Conservation (phyloP, 2,113 vertebrate species). For the Conger conger region DNA sequence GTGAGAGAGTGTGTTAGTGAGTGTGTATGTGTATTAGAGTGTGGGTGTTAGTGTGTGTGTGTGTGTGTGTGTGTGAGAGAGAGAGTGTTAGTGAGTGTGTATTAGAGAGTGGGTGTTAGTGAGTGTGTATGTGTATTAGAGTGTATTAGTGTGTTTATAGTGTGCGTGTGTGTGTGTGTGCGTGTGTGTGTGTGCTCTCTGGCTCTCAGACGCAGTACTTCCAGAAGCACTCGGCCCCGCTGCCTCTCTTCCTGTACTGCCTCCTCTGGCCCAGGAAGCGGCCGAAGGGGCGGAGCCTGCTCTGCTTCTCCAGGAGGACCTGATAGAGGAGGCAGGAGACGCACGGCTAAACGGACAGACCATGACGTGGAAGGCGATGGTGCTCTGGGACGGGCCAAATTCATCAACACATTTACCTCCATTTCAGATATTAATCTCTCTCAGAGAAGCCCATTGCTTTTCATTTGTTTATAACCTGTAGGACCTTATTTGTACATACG, state of each 20-base stretch:
- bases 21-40: slow-evolving; percentile 4
- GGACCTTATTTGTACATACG: not conserved
- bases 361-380: not conserved
- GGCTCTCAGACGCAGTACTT: slow-evolving; percentile 32
- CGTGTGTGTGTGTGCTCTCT: slow-evolving; percentile 13
- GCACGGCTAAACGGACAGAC: not conserved
- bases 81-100: not conserved
- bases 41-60: slow-evolving; percentile 23
- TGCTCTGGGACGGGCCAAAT: not conserved
- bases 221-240: slow-evolving; percentile 34
- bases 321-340: not conserved
- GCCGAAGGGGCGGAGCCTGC: slow-evolving; percentile 9
- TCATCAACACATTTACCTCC: not conserved
- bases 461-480: not conserved
- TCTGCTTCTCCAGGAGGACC: slow-evolving; percentile 28
- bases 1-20: not conserved
- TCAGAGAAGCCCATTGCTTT: not conserved
- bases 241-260: slow-evolving; percentile 35
- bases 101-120: slow-evolving; percentile 26
- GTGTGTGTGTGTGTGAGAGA: not conserved
- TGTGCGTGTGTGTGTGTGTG: not conserved
- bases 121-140: slow-evolving; percentile 8
- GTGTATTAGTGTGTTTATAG: slow-evolving; percentile 7
- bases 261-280: slow-evolving; percentile 28
- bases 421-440: not conserved